A percentile compares a stretch with the other conserved stretches of the same genome.
Conservation (phyloP, 2,797 vertebrate genomes). For the Periparus ater region DNA sequence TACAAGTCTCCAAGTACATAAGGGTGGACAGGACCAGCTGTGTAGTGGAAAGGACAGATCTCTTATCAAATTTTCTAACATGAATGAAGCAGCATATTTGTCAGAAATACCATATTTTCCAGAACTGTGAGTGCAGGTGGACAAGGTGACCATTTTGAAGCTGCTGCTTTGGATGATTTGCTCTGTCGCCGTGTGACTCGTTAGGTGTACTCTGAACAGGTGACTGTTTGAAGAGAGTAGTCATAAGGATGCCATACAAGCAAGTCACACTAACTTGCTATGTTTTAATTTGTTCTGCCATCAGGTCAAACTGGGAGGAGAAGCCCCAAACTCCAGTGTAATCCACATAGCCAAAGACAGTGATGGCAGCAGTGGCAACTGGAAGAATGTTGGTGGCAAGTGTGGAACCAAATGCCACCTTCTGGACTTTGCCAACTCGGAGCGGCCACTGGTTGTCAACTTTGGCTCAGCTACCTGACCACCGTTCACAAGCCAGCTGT, state of each 20-base stretch:
- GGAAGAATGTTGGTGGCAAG: constrained; percentile 49
- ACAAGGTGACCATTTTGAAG: neutral
- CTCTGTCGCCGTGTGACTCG: neutral
- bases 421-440: constrained; percentile 89
- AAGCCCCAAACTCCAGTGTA: constrained; percentile 94
- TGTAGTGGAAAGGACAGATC: neutral
- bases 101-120: neutral
- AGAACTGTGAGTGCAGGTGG: neutral
- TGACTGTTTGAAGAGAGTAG: neutral
- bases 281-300: constrained; percentile 39
- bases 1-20: neutral
- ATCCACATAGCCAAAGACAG: constrained; percentile 81
- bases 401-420: constrained; percentile 82
- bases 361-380: constrained; percentile 35
- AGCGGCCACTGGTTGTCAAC: constrained; percentile 95
- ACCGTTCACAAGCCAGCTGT: constrained; percentile 93
- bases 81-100: neutral
- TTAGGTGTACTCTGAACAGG: neutral
- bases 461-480: constrained; percentile 99
- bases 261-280: constrained; percentile 6
- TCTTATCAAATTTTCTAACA: neutral
- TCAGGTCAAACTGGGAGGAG: constrained; percentile 92
- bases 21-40: neutral
- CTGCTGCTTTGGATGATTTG: neutral
- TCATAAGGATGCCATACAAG: neutral